phyloP scores from a whole-genome alignment of 1,140 invertebrate genomes.

The Adoxophyes honmai region DNA sequence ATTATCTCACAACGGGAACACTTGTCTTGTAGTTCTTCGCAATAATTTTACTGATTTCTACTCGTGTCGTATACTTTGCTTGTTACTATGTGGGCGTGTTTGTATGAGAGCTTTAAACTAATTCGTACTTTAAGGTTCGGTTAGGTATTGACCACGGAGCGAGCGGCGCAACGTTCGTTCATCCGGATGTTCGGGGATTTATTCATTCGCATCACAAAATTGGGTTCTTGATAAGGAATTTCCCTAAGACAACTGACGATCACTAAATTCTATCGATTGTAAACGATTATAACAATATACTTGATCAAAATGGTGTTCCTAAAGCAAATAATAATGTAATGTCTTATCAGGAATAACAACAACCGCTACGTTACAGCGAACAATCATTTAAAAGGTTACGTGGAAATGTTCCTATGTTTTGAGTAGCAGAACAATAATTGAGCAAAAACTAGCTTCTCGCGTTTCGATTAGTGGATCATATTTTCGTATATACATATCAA shows the following conservation, averaged over 20 bases:
- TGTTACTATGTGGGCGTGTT: conserved; percentile 20
- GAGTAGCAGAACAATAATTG: conserved; percentile 34
- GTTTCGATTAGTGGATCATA: conserved; percentile 20
- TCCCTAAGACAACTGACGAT: background rate
- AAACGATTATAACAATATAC: background rate
- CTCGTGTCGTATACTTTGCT: conserved; percentile 19
- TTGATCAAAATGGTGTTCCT: background rate
- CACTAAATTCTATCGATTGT: background rate
- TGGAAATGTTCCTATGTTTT: conserved; percentile 26
- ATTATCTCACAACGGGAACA: conserved; percentile 62
- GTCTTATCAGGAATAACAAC: conserved; percentile 2
- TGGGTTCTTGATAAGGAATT: background rate
- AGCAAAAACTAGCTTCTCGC: conserved; percentile 33
- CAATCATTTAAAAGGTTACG: background rate
- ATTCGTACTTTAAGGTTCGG: conserved; percentile 21
- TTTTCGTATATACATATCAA: conserved; percentile 40
- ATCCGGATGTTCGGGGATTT: conserved; percentile 1
- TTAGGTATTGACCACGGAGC: conserved; percentile 1
- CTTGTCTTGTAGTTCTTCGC: conserved; percentile 50
- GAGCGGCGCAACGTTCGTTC: background rate
- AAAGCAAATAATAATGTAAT: background rate
- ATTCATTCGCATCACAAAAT: background rate
- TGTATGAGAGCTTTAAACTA: conserved; percentile 19
- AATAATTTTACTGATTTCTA: conserved; percentile 33
- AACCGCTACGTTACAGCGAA: background rate